A percentile compares a stretch with the other conserved stretches of the same genome.
Conservation (phyloP, 2,888 invertebrate genomes). For the Isotomurus palustris region DNA sequence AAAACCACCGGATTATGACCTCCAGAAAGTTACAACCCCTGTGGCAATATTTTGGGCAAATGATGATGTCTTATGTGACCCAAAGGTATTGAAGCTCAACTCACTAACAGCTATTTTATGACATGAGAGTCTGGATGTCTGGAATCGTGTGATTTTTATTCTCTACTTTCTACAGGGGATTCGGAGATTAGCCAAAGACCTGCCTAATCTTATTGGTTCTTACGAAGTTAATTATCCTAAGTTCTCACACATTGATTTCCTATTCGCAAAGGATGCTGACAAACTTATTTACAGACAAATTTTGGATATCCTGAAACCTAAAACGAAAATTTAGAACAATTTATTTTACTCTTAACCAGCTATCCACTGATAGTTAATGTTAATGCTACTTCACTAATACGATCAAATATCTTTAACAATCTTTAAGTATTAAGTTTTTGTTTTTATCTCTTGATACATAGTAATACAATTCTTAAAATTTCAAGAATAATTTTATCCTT, state of each 20-base stretch:
- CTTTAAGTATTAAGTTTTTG: too few species aligned
- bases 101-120: not conserved
- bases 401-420: too few species aligned
- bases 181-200: not conserved
- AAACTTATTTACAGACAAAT: conserved; percentile 9
- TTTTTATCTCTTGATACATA: too few species aligned
- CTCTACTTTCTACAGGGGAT: not conserved
- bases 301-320: not conserved
- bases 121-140: not conserved
- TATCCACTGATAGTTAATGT: too few species aligned
- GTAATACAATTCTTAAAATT: too few species aligned
- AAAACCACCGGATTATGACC: conserved; percentile 13
- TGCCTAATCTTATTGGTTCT: conserved; percentile 11
- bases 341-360: too few species aligned
- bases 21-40: conserved; percentile 9
- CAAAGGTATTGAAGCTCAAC: conserved; percentile 11
- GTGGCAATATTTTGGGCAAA: conserved; percentile 11
- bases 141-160: not conserved
- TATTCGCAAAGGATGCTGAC: conserved; percentile 22
- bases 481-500: too few species aligned
- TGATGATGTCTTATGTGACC: conserved; percentile 14
- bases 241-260: conserved; percentile 15
- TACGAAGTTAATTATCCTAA: not conserved
- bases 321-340: too few species aligned
- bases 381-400: too few species aligned